Percentiles rank a stretch among this genome's conserved stretches.
These are phyloP conservation scores for Drosophila oshimai DNA, from an alignment of 1,140 invertebrate species.

Conservation along the genomic window DNA sequence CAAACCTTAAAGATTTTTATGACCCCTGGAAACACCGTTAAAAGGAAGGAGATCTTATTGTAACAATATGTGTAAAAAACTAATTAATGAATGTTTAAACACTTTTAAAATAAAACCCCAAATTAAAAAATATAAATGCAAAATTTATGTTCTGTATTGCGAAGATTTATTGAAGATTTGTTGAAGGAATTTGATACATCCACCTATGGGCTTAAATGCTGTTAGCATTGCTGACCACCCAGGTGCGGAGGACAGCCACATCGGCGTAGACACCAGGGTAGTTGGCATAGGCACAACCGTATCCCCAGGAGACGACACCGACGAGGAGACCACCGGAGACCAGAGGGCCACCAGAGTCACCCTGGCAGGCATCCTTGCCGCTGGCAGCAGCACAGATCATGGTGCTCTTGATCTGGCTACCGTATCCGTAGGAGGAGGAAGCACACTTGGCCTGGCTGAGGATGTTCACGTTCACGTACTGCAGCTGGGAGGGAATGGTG, in stretches of 20 bases:
- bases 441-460: constrained; percentile 37
- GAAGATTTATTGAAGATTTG: constrained; percentile 5
- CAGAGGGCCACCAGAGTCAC: constrained; percentile 84
- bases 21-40: too few species aligned
- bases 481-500: constrained; percentile 49
- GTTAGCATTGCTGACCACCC: constrained; percentile 46
- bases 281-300: constrained; percentile 84
- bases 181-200: not conserved
- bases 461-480: constrained; percentile 59
- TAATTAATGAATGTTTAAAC: too few species aligned
- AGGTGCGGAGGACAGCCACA: constrained; percentile 69
- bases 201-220: constrained; percentile 7
- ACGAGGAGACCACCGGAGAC: constrained; percentile 66
- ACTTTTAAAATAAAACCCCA: not conserved
- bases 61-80: too few species aligned
- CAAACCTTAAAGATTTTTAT: too few species aligned
- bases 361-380: constrained; percentile 73
- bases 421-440: constrained; percentile 54
- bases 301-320: constrained; percentile 87
- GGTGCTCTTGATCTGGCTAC: constrained; percentile 42
- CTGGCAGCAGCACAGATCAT: constrained; percentile 83
- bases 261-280: constrained; percentile 86
- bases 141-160: not conserved
- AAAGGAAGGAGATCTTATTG: too few species aligned
- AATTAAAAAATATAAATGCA: not conserved